These are phyloP conservation scores for Rhinichthys osculus DNA, from an alignment of 2,797 vertebrate species.

Conservation along the genomic window DNA sequence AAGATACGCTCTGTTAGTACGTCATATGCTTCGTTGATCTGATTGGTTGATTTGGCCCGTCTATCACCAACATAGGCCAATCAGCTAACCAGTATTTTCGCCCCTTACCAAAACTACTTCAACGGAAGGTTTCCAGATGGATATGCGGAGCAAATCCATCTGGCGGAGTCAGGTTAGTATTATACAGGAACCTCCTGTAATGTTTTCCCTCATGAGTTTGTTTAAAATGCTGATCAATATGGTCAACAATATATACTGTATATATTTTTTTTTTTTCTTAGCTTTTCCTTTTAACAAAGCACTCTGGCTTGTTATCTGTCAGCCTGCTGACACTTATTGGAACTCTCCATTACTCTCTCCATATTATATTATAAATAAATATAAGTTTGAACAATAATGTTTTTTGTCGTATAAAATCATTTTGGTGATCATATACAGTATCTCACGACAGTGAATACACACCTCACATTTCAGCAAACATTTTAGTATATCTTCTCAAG, in stretches of 20 bases:
- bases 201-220: constrained; percentile 4
- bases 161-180: too few species aligned
- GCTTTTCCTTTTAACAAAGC: background rate
- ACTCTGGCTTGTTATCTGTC: background rate
- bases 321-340: constrained; percentile 9
- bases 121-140: too few species aligned
- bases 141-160: too few species aligned
- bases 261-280: background rate
- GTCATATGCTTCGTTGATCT: too few species aligned
- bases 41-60: too few species aligned
- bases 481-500: too few species aligned
- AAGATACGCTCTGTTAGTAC: too few species aligned
- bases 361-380: background rate
- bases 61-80: too few species aligned
- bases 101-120: too few species aligned
- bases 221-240: background rate
- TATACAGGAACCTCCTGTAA: background rate
- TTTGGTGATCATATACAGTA: background rate
- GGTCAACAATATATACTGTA: background rate
- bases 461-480: too few species aligned
- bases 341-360: constrained; percentile 49
- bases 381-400: background rate
- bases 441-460: too few species aligned
- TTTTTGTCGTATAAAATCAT: background rate
- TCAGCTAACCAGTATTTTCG: too few species aligned